Percentiles rank a stretch among this genome's conserved stretches.
phyloP scores from a whole-genome alignment of 2,888 invertebrate genomes.

The Ctenicera cuprea region DNA sequence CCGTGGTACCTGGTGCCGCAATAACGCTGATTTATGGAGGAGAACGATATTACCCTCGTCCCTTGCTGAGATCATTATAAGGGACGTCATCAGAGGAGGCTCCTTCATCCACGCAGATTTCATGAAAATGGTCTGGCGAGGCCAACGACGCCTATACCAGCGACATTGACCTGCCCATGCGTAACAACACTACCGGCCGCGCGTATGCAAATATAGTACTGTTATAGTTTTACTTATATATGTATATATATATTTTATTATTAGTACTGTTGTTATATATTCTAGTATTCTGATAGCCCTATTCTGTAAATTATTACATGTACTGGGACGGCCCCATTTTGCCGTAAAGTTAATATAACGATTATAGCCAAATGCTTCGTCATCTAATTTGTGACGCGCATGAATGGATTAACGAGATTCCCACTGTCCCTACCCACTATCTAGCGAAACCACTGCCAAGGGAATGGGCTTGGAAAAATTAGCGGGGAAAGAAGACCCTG shows the following conservation, averaged over 20 bases:
- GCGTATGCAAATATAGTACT: too few species aligned
- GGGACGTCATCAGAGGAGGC: not conserved
- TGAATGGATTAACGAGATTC: conserved; percentile 75
- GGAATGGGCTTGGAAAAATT: conserved; percentile 57
- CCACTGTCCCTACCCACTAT: conserved; percentile 71
- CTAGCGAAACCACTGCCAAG: conserved; percentile 68
- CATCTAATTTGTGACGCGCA: conserved; percentile 74
- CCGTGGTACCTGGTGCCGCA: conserved; percentile 50
- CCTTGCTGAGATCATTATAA: not conserved
- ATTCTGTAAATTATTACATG: too few species aligned
- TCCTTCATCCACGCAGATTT: not conserved
- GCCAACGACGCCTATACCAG: too few species aligned
- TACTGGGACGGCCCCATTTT: not conserved
- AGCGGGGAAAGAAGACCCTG: conserved; percentile 58
- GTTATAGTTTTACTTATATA: too few species aligned
- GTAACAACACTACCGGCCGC: too few species aligned
- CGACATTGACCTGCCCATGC: too few species aligned
- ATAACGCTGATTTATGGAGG: not conserved
- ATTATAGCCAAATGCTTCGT: conserved; percentile 63
- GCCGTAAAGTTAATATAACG: not conserved
- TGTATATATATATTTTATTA: too few species aligned
- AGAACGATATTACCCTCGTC: not conserved
- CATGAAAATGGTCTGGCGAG: not conserved
- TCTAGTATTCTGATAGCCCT: not conserved
- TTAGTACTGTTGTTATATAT: too few species aligned